phyloP scores from a whole-genome alignment of 2,113 vertebrate genomes.

The Setophaga coronata region DNA sequence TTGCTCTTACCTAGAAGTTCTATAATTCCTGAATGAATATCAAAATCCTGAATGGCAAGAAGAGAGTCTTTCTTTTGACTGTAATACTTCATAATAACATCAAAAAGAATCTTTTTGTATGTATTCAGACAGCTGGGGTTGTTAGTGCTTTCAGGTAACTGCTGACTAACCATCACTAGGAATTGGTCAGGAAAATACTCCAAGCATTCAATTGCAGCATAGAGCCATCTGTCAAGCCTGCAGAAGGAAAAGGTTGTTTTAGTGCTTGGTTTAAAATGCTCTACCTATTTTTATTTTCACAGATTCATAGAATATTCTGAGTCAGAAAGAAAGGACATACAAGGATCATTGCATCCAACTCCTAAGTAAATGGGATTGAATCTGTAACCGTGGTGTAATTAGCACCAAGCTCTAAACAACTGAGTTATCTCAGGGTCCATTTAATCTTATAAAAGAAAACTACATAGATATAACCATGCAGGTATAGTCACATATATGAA shows the following conservation, averaged over 20 bases:
- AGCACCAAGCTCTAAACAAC: not conserved
- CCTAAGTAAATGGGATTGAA: not conserved
- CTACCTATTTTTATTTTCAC: not conserved
- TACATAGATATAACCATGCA: not conserved
- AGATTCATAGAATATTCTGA: not conserved
- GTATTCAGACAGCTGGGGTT: constrained; percentile 13
- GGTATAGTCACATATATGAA: not conserved
- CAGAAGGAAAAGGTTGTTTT: constrained; percentile 2
- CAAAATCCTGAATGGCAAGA: constrained; percentile 75
- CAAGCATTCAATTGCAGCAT: constrained; percentile 82
- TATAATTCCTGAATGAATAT: constrained; percentile 80
- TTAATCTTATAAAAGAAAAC: not conserved
- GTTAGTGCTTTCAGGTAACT: constrained; percentile 68
- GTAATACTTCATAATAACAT: constrained; percentile 84
- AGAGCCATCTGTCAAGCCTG: constrained; percentile 83
- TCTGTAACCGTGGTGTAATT: not conserved
- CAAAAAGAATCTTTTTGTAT: constrained; percentile 85
- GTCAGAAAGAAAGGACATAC: not conserved
- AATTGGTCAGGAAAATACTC: constrained; percentile 87
- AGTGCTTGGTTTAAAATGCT: not conserved
- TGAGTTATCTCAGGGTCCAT: not conserved
- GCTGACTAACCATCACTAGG: constrained; percentile 79
- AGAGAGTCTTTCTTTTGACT: constrained; percentile 78
- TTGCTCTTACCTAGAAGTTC: constrained; percentile 80
- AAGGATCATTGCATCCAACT: not conserved